Conservation (phyloP, 2,113 vertebrate species). For the Solea senegalensis region DNA sequence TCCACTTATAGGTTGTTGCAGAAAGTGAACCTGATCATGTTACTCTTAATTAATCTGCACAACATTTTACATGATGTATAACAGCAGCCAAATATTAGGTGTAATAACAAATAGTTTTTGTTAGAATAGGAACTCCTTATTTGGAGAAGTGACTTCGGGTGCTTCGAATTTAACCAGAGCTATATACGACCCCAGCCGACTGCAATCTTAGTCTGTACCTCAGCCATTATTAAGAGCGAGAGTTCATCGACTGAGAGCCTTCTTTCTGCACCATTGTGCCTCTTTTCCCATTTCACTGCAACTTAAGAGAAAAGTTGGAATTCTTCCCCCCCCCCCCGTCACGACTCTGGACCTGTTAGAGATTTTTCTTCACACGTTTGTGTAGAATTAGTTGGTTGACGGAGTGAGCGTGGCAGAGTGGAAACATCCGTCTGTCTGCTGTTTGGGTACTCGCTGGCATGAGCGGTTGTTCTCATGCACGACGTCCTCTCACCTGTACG, state of each 20-base stretch:
- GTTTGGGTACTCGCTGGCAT: slow-evolving; percentile 23
- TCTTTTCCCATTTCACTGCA: slow-evolving; percentile 47
- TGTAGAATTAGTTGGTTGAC: slow-evolving; percentile 44
- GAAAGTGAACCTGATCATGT: neutral
- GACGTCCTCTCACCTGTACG: slow-evolving; percentile 5
- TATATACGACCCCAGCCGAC: slow-evolving; percentile 38
- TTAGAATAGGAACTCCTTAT: slow-evolving; percentile 34
- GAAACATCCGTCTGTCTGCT: slow-evolving; percentile 19
- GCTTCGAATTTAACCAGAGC: slow-evolving; percentile 25
- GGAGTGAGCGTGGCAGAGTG: slow-evolving; percentile 32
- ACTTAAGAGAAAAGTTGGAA: slow-evolving; percentile 15
- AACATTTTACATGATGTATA: slow-evolving; percentile 13
- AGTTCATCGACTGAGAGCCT: slow-evolving; percentile 43
- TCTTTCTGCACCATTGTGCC: slow-evolving; percentile 71
- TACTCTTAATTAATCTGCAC: slow-evolving; percentile 20
- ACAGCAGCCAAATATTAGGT: too few relatives aligned
- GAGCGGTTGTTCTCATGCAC: slow-evolving; percentile 35
- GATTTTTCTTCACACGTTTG: slow-evolving; percentile 25
- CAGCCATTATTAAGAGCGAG: slow-evolving; percentile 17
- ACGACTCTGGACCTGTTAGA: slow-evolving; percentile 42
- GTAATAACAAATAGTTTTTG: slow-evolving; percentile 1
- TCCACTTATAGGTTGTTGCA: too few relatives aligned
- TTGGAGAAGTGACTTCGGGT: slow-evolving; percentile 34
- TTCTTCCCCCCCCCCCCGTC: slow-evolving; percentile 23
- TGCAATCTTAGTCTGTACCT: slow-evolving; percentile 44